Conservation (phyloP, 2,888 invertebrate genomes). For the Heliconius hortense region DNA sequence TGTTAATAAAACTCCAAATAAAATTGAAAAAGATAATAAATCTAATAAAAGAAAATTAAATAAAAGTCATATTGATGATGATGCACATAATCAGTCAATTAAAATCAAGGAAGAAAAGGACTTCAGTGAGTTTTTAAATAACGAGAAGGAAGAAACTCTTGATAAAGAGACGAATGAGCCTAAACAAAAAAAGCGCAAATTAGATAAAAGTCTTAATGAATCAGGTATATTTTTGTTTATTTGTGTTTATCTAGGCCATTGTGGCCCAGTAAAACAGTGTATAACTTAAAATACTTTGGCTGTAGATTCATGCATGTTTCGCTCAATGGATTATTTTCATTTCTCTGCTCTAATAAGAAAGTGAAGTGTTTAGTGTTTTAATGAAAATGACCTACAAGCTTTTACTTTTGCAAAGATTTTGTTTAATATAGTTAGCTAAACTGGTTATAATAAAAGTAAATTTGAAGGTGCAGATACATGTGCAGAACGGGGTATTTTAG, state of each 20-base stretch:
- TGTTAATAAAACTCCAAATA: constrained; percentile 15
- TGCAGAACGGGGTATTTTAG: no score
- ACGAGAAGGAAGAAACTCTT: constrained; percentile 39
- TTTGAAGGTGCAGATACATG: no score
- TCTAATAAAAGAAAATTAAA: constrained; percentile 35
- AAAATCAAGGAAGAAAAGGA: constrained; percentile 45
- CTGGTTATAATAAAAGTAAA: no score
- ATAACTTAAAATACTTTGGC: no score
- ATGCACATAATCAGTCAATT: constrained; percentile 29
- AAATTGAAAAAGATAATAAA: constrained; percentile 4
- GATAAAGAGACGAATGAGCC: constrained; percentile 31
- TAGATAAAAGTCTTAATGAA: constrained; percentile 66
- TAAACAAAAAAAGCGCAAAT: constrained; percentile 51
- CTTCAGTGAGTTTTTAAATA: constrained; percentile 60
- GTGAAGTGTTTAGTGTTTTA: no score
- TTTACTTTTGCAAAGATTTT: neutral
- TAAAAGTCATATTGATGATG: constrained; percentile 26
- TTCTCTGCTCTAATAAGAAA: no score
- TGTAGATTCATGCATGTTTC: no score
- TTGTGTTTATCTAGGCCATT: no score
- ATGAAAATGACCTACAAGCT: no score
- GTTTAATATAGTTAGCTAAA: neutral
- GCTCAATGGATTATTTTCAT: no score
- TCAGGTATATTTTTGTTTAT: constrained; percentile 55
- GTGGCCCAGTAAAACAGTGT: no score